phyloP scores from a whole-genome alignment of 2,797 vertebrate species.

The Esox masquinongy region DNA sequence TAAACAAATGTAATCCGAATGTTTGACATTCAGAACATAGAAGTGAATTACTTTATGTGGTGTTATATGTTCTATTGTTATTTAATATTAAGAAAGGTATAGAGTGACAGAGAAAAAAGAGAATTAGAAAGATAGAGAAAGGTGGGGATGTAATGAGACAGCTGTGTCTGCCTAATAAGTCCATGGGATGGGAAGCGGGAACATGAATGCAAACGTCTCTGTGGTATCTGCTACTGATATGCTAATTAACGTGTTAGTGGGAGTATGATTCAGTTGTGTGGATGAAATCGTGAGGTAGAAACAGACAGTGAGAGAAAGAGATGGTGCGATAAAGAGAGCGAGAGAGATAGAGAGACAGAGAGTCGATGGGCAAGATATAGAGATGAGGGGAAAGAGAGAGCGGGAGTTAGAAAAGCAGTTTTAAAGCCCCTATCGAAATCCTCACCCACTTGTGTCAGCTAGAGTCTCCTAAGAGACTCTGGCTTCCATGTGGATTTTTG shows the following conservation, averaged over 20 bases:
- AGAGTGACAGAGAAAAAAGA: too few species aligned
- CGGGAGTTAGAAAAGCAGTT: not conserved
- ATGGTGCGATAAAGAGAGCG: conserved; percentile 1
- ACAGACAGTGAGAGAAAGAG: not conserved
- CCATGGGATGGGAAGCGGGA: not conserved
- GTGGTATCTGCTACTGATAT: not conserved
- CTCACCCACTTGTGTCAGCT: not conserved
- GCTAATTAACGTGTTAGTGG: not conserved
- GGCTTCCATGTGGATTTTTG: not conserved
- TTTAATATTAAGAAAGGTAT: too few species aligned
- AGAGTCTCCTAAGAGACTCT: not conserved
- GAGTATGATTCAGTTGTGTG: not conserved
- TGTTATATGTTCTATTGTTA: too few species aligned
- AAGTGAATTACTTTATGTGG: too few species aligned
- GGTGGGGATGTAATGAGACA: too few species aligned
- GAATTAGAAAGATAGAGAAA: too few species aligned
- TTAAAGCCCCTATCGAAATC: not conserved
- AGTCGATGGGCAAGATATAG: conserved; percentile 50
- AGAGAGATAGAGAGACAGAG: conserved; percentile 60
- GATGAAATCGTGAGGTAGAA: not conserved
- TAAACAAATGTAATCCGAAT: too few species aligned
- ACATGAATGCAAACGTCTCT: not conserved
- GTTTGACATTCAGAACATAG: too few species aligned
- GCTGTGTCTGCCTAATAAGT: too few species aligned
- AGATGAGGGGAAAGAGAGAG: not conserved